A percentile compares a stretch with the other conserved stretches of the same genome.
These are phyloP conservation scores for Brachynemurus nebulosus DNA, from an alignment of 2,888 invertebrate species.

Conservation along the genomic window DNA sequence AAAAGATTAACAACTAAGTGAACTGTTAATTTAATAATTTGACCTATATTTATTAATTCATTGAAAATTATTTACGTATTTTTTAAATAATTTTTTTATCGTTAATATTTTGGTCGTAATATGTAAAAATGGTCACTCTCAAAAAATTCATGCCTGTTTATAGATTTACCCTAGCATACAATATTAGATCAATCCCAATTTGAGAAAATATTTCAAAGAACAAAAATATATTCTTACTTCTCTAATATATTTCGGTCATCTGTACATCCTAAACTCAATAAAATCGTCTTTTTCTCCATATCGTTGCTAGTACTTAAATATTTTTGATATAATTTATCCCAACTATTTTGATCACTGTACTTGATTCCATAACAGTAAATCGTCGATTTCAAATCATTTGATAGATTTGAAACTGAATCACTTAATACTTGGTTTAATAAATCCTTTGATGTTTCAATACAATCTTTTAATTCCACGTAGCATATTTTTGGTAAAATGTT, in stretches of 20 bases:
- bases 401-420: conserved; percentile 20
- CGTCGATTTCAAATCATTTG: conserved; percentile 13
- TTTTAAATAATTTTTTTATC: no score
- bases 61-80: no score
- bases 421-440: neutral
- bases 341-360: conserved; percentile 26
- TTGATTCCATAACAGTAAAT: conserved; percentile 21
- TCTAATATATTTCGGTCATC: neutral
- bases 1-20: no score
- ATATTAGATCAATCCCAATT: no score
- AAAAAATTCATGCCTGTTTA: no score
- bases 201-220: no score
- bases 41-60: no score
- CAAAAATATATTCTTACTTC: no score
- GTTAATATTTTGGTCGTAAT: no score
- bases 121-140: no score
- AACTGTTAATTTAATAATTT: no score
- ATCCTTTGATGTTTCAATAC: conserved; percentile 18
- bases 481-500: conserved; percentile 28
- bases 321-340: neutral
- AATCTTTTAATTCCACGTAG: conserved; percentile 26
- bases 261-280: neutral
- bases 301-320: neutral
- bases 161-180: no score
- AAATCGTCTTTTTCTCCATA: neutral